Conservation (phyloP, 2,113 vertebrate genomes). For the Oxyruncus cristatus region DNA sequence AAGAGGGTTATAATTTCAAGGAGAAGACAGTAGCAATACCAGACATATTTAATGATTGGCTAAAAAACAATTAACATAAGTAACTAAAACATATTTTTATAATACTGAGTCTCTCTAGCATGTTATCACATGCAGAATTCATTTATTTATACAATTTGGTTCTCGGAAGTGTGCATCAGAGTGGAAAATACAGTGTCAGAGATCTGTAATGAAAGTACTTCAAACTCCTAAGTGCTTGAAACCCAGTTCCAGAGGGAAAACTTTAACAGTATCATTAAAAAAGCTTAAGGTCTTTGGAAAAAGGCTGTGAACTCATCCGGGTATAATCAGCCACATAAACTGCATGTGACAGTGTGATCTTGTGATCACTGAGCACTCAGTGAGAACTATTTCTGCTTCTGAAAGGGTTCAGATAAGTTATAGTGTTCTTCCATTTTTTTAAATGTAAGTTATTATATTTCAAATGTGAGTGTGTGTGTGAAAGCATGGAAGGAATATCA, state of each 20-base stretch:
- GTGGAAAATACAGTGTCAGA: neutral
- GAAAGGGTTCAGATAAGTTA: neutral
- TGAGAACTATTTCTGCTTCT: neutral
- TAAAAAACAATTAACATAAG: neutral
- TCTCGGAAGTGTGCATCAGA: neutral
- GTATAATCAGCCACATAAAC: neutral
- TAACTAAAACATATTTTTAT: constrained; percentile 7
- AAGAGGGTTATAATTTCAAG: neutral
- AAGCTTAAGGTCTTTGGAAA: neutral
- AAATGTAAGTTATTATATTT: neutral
- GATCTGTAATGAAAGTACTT: neutral
- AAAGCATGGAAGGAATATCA: neutral
- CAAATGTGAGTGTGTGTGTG: fast-evolving
- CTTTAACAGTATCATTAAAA: neutral
- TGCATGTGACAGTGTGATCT: neutral
- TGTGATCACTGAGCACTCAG: neutral
- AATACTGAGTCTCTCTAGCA: neutral
- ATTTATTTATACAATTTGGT: neutral
- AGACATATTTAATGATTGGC: neutral
- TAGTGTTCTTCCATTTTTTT: neutral
- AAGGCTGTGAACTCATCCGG: neutral
- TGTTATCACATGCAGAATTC: neutral
- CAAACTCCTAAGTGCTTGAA: neutral
- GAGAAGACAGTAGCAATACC: neutral
- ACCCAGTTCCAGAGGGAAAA: neutral